These are phyloP conservation scores for Gobio occitaniae DNA, from an alignment of 2,797 vertebrate genomes.

Conservation along the genomic window DNA sequence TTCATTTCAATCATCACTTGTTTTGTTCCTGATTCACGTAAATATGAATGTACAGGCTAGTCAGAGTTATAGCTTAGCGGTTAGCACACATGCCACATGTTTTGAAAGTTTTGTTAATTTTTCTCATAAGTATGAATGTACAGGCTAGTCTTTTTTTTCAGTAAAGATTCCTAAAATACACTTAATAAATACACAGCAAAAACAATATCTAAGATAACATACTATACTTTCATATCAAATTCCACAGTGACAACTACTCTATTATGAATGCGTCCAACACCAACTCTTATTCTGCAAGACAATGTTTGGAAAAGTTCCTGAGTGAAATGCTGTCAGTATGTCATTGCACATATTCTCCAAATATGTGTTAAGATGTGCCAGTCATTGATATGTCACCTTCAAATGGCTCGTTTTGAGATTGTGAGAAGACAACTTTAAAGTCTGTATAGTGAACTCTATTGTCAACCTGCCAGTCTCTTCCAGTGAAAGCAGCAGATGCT, in stretches of 20 bases:
- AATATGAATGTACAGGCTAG: neutral
- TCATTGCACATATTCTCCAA: slow-evolving; percentile 18
- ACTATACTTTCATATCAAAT: neutral
- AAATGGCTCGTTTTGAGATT: slow-evolving; percentile 30
- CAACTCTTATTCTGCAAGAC: neutral
- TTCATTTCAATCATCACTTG: neutral
- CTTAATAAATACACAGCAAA: neutral
- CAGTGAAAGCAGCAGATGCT: slow-evolving; percentile 42
- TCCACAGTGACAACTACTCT: neutral
- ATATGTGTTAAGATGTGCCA: slow-evolving; percentile 35
- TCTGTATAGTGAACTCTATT: slow-evolving; percentile 14
- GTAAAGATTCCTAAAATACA: neutral
- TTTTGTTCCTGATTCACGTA: neutral
- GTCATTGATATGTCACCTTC: slow-evolving; percentile 34
- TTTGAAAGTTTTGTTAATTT: neutral
- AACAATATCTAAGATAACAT: neutral
- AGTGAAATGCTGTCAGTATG: slow-evolving; percentile 18
- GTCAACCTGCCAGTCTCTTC: slow-evolving; percentile 37
- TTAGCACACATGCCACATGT: neutral
- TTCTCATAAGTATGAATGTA: neutral
- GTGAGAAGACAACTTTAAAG: slow-evolving; percentile 8
- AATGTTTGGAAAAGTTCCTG: neutral
- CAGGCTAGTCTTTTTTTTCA: neutral
- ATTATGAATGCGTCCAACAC: neutral
- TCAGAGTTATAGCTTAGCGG: neutral